A percentile compares a stretch with the other conserved stretches of the same genome.
phyloP scores from a whole-genome alignment of 2,113 vertebrate genomes.

The Hassar affinis region DNA sequence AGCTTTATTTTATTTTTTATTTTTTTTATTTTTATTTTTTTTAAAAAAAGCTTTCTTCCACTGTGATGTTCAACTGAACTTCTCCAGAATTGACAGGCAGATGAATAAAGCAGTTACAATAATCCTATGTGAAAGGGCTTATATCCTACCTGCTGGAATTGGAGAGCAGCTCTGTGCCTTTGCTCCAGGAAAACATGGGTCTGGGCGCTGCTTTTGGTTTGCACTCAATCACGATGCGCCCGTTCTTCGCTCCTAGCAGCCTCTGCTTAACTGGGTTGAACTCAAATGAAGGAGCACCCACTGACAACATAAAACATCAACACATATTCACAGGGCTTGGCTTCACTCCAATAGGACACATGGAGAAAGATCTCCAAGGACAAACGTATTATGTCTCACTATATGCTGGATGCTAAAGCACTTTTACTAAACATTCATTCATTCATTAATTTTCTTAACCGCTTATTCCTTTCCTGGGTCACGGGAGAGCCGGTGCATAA shows the following conservation, averaged over 20 bases:
- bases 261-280: slow-evolving; percentile 85
- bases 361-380: neutral
- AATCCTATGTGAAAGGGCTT: neutral
- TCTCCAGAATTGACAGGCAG: neutral
- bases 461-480: too few relatives aligned
- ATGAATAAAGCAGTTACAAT: neutral
- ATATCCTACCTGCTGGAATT: slow-evolving; percentile 84
- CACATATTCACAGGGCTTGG: neutral
- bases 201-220: slow-evolving; percentile 91
- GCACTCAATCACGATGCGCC: slow-evolving; percentile 87
- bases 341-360: neutral
- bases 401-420: neutral
- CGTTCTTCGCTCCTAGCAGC: slow-evolving; percentile 84
- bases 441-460: too few relatives aligned
- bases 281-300: slow-evolving; percentile 87
- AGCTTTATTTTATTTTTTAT: too few relatives aligned
- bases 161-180: slow-evolving; percentile 88
- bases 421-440: too few relatives aligned
- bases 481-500: too few relatives aligned
- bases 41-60: neutral
- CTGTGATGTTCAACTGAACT: slow-evolving; percentile 1
- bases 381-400: neutral
- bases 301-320: slow-evolving; percentile 64
- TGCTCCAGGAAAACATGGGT: slow-evolving; percentile 88
- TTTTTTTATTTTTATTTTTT: too few relatives aligned